Evolutionary conservation across 2,888 invertebrate species (phyloP), one percentile per base, ranked within the genome.

Genomic region (Pimpla rufipes): DNA sequence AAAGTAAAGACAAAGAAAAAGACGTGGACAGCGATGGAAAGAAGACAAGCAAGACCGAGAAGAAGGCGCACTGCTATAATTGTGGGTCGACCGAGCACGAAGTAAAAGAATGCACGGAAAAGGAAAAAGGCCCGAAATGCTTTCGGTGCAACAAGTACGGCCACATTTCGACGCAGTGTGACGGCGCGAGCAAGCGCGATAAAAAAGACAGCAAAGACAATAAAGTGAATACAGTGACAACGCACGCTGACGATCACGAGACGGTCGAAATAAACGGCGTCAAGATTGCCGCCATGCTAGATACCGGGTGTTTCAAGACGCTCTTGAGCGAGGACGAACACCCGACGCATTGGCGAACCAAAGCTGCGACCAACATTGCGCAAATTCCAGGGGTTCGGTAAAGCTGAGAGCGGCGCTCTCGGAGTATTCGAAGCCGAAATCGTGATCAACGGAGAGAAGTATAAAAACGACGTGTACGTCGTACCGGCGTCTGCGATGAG

Each of bases 101-200:
- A 50, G 76, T 80, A 18, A 62, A 62, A 1, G 70, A 10, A 13
- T 83, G 80, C 66, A 83, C 79, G 16, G 45, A 83, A 5, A 78
- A 80, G 2, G 55, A 76, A 0, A 81, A 76, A 57, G 85, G 84
- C 1, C 62, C 75, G 5, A 86, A 84, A 40, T 86, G 83, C 16
- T 79, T 67, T 13, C 66, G 47, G 35, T 84, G 81, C 45, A 64
- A 64, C 21, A 52, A 81, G 10, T 73, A 66, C 45, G 73, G 67
- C 11, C 57, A 79, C 23, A 45, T 73, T 47, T 40, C 79, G 11
- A 37, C 21, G 2, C 45, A 79, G 47, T 79, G 79, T 35, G 55
- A 79, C 3, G 55, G 57, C 3, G 0, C 18, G 1, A 21, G 7
- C 10, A 74, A 42, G 29, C 21, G 42, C 1, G 71, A 71, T 16